These are phyloP conservation scores for Eolophus roseicapilla DNA, from an alignment of 2,113 vertebrate genomes.

Conservation along the genomic window DNA sequence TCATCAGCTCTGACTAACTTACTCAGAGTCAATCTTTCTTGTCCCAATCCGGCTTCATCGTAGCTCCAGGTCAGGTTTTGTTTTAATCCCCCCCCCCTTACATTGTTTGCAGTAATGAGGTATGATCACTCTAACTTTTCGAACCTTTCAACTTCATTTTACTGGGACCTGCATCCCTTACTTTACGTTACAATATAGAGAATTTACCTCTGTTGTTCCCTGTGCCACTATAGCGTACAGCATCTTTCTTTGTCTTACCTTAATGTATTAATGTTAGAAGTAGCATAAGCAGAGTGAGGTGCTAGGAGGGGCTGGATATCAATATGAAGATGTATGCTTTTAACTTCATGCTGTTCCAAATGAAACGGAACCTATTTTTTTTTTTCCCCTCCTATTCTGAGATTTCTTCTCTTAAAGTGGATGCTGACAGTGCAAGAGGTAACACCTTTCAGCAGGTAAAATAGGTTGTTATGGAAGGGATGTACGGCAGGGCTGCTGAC, in stretches of 20 bases:
- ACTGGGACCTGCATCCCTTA: neutral
- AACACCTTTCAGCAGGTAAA: constrained; percentile 79
- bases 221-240: neutral
- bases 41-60: neutral
- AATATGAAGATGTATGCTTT: neutral
- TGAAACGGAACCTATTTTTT: neutral
- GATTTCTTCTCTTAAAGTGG: neutral
- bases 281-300: neutral
- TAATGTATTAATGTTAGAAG: constrained; percentile 24
- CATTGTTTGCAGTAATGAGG: constrained; percentile 25
- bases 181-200: neutral
- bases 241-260: constrained; percentile 37
- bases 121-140: constrained; percentile 48
- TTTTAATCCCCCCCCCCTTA: neutral
- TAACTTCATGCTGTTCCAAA: neutral
- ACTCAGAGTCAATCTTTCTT: neutral
- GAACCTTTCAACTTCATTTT: constrained; percentile 18
- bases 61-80: constrained; percentile 17
- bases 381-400: neutral
- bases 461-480: constrained; percentile 62
- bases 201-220: neutral
- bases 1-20: neutral
- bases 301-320: neutral
- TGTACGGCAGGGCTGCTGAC: constrained; percentile 76
- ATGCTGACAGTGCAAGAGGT: constrained; percentile 26